Evolutionary conservation across 2,797 vertebrate genomes (phyloP).

Genomic region (Enteromius treurensis): DNA sequence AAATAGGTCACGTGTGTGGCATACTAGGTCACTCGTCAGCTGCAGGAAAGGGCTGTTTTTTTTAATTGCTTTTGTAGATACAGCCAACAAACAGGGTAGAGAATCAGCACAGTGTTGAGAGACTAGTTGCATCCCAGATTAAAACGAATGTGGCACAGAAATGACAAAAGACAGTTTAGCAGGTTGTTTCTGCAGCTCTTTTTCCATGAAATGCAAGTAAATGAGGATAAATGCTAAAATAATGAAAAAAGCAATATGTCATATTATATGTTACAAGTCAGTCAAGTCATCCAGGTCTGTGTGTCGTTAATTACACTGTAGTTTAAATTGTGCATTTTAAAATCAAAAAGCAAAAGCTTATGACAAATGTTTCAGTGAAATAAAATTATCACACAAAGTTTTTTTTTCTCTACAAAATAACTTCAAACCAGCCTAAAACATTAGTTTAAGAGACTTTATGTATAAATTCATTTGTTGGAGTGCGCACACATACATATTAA

Average conservation of each 20-base stretch:
- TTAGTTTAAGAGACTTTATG: slow-evolving; percentile 70
- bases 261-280: neutral
- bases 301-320: neutral
- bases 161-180: neutral
- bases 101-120: too few relatives aligned
- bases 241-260: neutral
- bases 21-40: neutral
- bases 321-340: neutral
- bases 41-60: neutral
- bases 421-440: neutral
- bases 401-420: slow-evolving; percentile 8
- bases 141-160: neutral
- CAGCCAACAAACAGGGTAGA: neutral
- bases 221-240: neutral
- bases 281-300: neutral
- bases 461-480: slow-evolving; percentile 69
- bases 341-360: neutral
- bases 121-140: neutral
- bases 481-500: slow-evolving; percentile 64
- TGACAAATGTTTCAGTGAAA: neutral
- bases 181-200: neutral
- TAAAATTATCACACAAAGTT: neutral
- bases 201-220: neutral
- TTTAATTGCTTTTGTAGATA: neutral
- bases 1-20: neutral